These are phyloP conservation scores for Meleagris gallopavo DNA, from an alignment of 2,113 vertebrate species.

Conservation along the genomic window DNA sequence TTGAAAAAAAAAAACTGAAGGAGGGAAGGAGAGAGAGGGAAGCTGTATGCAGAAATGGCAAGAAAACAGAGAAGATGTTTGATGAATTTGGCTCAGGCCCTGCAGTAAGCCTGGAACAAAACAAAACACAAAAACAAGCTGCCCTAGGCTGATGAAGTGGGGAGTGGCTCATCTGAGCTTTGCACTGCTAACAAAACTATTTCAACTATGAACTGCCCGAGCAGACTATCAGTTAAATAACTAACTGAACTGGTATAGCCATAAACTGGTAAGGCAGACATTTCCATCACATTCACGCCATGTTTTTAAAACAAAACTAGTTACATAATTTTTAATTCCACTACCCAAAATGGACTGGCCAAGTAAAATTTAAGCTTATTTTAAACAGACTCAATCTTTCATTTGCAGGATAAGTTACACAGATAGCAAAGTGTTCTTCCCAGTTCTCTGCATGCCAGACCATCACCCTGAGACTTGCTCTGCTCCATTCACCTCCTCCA, in stretches of 20 bases:
- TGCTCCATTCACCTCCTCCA: background rate
- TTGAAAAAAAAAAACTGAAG: background rate
- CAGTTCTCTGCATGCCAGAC: background rate
- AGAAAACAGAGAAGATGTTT: background rate
- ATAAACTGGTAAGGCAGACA: background rate
- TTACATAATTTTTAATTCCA: background rate
- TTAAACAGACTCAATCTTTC: background rate
- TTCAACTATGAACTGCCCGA: background rate
- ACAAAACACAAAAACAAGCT: background rate
- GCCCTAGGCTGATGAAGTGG: fast-evolving
- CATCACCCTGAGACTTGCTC: background rate
- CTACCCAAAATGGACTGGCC: background rate
- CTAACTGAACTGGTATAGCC: background rate
- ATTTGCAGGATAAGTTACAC: background rate
- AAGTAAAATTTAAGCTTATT: background rate
- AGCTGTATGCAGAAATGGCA: background rate
- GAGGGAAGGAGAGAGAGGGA: background rate
- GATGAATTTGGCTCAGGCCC: background rate
- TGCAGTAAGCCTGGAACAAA: background rate
- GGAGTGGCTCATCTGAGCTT: constrained; percentile 4
- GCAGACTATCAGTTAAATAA: background rate
- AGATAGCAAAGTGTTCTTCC: background rate
- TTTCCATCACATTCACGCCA: background rate
- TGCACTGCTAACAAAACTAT: constrained; percentile 11
- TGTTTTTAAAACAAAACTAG: background rate